These are phyloP conservation scores for Cyclophora albipunctata DNA, from an alignment of 2,888 invertebrate species.

Conservation along the genomic window DNA sequence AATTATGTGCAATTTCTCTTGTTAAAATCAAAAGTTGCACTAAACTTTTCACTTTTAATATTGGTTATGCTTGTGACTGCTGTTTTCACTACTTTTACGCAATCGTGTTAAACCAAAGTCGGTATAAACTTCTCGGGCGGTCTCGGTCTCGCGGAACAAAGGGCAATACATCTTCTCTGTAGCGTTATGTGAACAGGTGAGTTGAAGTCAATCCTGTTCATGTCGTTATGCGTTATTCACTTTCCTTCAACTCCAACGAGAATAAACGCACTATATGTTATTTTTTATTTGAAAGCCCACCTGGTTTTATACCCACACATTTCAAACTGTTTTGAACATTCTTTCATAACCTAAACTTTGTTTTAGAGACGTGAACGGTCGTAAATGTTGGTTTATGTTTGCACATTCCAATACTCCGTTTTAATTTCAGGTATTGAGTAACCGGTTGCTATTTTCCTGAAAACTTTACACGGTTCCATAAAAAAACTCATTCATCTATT, in stretches of 20 bases:
- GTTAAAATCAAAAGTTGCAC: not conserved
- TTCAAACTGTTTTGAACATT: slow-evolving; percentile 55
- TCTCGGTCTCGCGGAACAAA: slow-evolving; percentile 55
- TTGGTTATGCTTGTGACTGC: not conserved
- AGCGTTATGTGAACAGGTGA: slow-evolving; percentile 62
- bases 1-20: slow-evolving; percentile 1
- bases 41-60: too few species aligned
- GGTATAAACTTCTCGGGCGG: slow-evolving; percentile 45
- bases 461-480: not conserved
- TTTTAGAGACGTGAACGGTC: slow-evolving; percentile 52
- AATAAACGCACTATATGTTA: slow-evolving; percentile 50
- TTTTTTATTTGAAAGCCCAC: slow-evolving; percentile 55
- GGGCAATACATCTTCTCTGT: slow-evolving; percentile 60
- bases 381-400: slow-evolving; percentile 59
- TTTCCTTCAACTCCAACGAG: slow-evolving; percentile 46
- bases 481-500: not conserved
- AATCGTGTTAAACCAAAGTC: slow-evolving; percentile 40
- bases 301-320: slow-evolving; percentile 54
- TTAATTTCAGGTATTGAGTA: slow-evolving; percentile 56
- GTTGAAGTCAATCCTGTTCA: slow-evolving; percentile 46
- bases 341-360: slow-evolving; percentile 60
- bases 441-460: slow-evolving; percentile 11
- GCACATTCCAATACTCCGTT: slow-evolving; percentile 47
- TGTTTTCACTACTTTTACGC: not conserved
- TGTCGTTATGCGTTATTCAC: slow-evolving; percentile 38